These are phyloP conservation scores for Pseudobourletiella spinata DNA, from an alignment of 1,140 invertebrate species.

Conservation along the genomic window DNA sequence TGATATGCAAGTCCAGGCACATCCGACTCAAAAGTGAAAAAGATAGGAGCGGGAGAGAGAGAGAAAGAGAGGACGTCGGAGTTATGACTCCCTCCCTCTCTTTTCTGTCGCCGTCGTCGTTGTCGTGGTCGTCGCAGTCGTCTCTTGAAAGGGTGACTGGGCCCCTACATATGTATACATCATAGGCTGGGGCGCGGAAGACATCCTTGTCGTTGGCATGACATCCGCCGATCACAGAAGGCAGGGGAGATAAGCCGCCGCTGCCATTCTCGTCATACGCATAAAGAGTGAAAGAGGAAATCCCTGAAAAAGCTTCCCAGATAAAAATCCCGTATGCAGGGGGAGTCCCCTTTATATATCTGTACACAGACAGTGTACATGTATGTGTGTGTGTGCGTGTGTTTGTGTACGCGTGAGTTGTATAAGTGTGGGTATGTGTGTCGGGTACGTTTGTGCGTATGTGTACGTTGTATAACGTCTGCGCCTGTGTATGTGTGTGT, in stretches of 20 bases:
- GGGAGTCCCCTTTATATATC: no score
- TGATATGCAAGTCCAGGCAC: constrained; percentile 7
- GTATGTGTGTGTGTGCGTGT: no score
- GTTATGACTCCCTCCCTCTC: neutral
- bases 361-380: no score
- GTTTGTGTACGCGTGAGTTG: no score
- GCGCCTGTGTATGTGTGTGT: no score
- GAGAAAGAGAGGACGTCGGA: no score
- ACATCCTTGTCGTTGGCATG: neutral
- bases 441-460: no score
- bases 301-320: constrained; percentile 19
- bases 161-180: neutral
- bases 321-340: constrained; percentile 26
- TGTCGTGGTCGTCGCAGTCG: neutral
- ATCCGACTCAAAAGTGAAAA: constrained; percentile 6
- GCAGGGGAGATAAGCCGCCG: constrained; percentile 5
- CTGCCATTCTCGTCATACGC: neutral
- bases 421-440: no score
- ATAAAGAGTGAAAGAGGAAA: constrained; percentile 16
- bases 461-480: no score
- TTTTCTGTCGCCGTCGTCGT: neutral
- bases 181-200: neutral
- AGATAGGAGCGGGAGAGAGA: constrained; percentile 8
- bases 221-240: constrained; percentile 4
- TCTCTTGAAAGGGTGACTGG: neutral